Percentiles rank a stretch among this genome's conserved stretches.
Conservation (phyloP, 2,113 vertebrate genomes). For the Xenopus laevis region DNA sequence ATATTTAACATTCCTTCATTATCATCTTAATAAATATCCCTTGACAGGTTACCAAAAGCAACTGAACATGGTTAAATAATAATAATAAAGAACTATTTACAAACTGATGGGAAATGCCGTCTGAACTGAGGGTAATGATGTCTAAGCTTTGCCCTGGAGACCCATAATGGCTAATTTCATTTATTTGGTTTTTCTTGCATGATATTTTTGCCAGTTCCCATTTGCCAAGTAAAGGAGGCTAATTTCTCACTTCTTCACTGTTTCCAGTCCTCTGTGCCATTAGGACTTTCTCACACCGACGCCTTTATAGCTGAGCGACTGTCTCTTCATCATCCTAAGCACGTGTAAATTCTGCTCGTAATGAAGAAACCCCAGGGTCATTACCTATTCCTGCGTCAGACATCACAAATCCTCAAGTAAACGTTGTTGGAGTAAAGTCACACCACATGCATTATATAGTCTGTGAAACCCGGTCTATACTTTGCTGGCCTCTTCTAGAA, state of each 20-base stretch:
- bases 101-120: too few species aligned
- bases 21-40: too few species aligned
- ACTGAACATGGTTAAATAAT: too few species aligned
- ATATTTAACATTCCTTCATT: too few species aligned
- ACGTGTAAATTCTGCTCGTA: conserved; percentile 34
- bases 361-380: conserved; percentile 1
- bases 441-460: too few species aligned
- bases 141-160: too few species aligned
- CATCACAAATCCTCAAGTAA: not conserved
- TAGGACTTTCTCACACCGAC: conserved; percentile 54
- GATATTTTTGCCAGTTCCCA: conserved; percentile 32
- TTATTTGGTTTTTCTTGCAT: conserved; percentile 38
- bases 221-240: conserved; percentile 50
- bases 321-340: conserved; percentile 36
- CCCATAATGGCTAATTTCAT: conserved; percentile 29
- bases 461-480: too few species aligned
- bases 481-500: too few species aligned
- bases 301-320: conserved; percentile 46
- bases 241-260: conserved; percentile 50
- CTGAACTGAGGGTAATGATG: too few species aligned
- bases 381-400: not conserved
- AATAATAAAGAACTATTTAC: too few species aligned
- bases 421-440: not conserved
- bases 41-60: too few species aligned
- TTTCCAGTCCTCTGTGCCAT: conserved; percentile 56